phyloP scores from a whole-genome alignment of 2,797 vertebrate species.

The Hippopotamyrus pictus region DNA sequence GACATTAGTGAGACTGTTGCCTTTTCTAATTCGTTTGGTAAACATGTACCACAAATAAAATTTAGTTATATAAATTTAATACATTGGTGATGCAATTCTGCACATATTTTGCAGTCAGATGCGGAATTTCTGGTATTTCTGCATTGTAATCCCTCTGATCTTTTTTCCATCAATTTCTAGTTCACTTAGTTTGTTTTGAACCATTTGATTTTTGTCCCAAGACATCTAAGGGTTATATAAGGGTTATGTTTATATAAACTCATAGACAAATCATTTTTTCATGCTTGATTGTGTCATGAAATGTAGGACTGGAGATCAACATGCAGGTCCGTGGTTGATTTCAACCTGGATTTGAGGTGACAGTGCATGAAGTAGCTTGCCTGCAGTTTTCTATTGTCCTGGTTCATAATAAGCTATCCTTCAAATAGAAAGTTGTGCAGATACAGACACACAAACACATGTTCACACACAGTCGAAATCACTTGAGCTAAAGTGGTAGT shows the following conservation, averaged over 20 bases:
- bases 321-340: not conserved
- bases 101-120: not conserved
- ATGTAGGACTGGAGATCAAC: not conserved
- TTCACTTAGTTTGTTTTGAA: not conserved
- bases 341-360: not conserved
- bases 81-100: not conserved
- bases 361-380: not conserved
- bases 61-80: not conserved
- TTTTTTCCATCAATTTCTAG: not conserved
- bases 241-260: not conserved
- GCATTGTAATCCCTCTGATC: not conserved
- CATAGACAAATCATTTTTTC: not conserved
- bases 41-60: not conserved
- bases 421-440: not conserved
- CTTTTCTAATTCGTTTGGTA: not conserved
- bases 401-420: not conserved
- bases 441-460: not conserved
- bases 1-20: not conserved
- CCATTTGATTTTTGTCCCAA: not conserved
- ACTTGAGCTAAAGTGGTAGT: not conserved
- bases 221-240: not conserved
- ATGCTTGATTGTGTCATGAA: not conserved
- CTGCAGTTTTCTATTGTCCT: not conserved
- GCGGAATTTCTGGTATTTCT: not conserved
- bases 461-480: not conserved